Evolutionary conservation across 2,113 vertebrate species (phyloP), one percentile per base, ranked within the genome.

Genomic region (Chaetura pelagica): DNA sequence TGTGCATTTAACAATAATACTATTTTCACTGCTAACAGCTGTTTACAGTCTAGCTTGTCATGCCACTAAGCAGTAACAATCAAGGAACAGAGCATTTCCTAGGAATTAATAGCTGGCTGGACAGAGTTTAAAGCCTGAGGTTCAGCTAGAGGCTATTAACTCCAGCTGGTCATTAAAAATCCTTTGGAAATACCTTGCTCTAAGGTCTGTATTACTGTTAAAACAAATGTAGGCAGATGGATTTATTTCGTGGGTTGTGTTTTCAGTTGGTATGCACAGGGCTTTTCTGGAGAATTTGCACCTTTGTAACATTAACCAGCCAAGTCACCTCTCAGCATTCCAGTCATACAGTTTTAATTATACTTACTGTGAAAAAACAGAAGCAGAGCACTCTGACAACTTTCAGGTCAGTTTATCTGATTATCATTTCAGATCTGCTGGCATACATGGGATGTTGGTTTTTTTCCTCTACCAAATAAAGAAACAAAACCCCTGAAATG

Each of bases 141-240:
- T 79, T 93, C 91, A 91, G 71, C 93, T 87, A 95, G 84, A 94
- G 93, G 90, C 84, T 94, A 90, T 96, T 97, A 97, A 96, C 92
- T 93, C 90, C 95, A 97, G 67, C 88, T 92, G 82, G 87, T 95
- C 94, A 93, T 96, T 97, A 97, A 96, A 96, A 96, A 93, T 91
- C 87, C 83, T 91, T 96, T 15, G 30, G 95, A 97, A 97, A 96
- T 96, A 78, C 69, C 91, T 94, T 87, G 67, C 55, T 87, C 81
- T 63, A 90, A 79, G 78, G 91, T 94, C 87, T 55, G 81, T 95
- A 94, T 93, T 91, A 91, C 86, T 89, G 94, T 91, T 91, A 94
- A 84, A 93, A 92, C 81, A 96, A 94, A 96, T 89, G 81, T 64
- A 94, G 76, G 92, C 69, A 96, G 62, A 93, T 92, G 91, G 83